Percentiles rank a stretch among this genome's conserved stretches.
phyloP scores from a whole-genome alignment of 2,888 invertebrate genomes.

The Latheticus oryzae region DNA sequence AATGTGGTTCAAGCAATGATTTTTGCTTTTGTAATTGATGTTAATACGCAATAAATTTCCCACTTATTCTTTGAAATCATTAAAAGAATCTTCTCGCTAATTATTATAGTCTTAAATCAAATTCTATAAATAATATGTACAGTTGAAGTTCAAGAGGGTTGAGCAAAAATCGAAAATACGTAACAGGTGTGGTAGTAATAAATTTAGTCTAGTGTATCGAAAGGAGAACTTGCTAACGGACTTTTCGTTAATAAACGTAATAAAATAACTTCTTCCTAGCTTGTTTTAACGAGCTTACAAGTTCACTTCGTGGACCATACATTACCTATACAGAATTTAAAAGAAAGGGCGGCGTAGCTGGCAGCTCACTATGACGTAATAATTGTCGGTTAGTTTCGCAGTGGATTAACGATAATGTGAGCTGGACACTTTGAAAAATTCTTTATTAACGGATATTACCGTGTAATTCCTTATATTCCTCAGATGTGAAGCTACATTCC shows the following conservation, averaged over 20 bases:
- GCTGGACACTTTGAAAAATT: constrained; percentile 26
- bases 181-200: constrained; percentile 37
- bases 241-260: constrained; percentile 38
- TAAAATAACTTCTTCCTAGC: constrained; percentile 40
- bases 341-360: constrained; percentile 39
- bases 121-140: constrained; percentile 16
- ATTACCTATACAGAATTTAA: constrained; percentile 36
- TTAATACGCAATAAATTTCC: constrained; percentile 15
- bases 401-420: constrained; percentile 22
- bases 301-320: constrained; percentile 37
- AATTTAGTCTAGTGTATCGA: constrained; percentile 32
- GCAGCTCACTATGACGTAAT: constrained; percentile 36
- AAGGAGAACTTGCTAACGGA: constrained; percentile 34
- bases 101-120: constrained; percentile 4
- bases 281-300: constrained; percentile 38
- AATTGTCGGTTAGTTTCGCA: constrained; percentile 25
- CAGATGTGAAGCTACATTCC: constrained; percentile 58
- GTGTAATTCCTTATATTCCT: constrained; percentile 57
- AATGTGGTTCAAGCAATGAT: constrained; percentile 5
- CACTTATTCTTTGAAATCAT: constrained; percentile 11
- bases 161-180: constrained; percentile 31
- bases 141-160: constrained; percentile 27
- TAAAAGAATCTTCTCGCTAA: constrained; percentile 6
- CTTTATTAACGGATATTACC: constrained; percentile 56
- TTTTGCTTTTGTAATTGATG: constrained; percentile 8